Evolutionary conservation across 2,797 vertebrate species (phyloP), one percentile per base, ranked within the genome.

Genomic region (Erethizon dorsatum): DNA sequence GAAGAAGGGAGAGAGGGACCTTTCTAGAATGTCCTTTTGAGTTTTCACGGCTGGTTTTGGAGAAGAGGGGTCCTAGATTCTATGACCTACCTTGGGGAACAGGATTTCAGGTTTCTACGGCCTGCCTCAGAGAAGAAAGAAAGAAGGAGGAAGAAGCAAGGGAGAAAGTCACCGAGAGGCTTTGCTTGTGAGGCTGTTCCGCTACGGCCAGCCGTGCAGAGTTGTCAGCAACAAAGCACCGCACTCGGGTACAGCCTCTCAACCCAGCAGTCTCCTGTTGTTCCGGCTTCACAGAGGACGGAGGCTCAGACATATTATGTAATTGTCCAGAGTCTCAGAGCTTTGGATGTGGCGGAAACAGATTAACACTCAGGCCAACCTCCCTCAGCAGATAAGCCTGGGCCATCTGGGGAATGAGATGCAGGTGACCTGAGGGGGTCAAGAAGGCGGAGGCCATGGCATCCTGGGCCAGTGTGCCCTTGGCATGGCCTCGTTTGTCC

Each of bases 401-500:
- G n/a, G 65, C 28, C 45, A 1, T 67, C 57, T 57, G 47, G 57
- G 45, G 45, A 75, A 83, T 57, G 71, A 77, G 28, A 18, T 7
- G 3, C 5, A 0, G 52, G 59, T 61, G 37, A 12, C 22, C 17
- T 0, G 22, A 31, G 9, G 28, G 11, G 56, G 61, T 67, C 47
- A 13, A 63, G 24, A 61, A 69, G 24, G 26, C 6, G 12, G 54
- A 33, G 18, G 26, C 14, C 12, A 0, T 7, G 65, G 33, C 6
- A 12, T n/a, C 4, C 57, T 2, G 2, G 8, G 37, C 0, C 0
- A 26, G 15, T n/a, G 28, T 20, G 63, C 13, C 9, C 5, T 45
- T 0, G 1, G 50, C 37, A 0, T 13, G 4, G 45, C 18, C 1
- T 14, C 15, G 2, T 18, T n/a, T 11, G 0, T 31, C 0, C 52